Conservation (phyloP, 2,797 vertebrate species). For the Sebastes vulpes region DNA sequence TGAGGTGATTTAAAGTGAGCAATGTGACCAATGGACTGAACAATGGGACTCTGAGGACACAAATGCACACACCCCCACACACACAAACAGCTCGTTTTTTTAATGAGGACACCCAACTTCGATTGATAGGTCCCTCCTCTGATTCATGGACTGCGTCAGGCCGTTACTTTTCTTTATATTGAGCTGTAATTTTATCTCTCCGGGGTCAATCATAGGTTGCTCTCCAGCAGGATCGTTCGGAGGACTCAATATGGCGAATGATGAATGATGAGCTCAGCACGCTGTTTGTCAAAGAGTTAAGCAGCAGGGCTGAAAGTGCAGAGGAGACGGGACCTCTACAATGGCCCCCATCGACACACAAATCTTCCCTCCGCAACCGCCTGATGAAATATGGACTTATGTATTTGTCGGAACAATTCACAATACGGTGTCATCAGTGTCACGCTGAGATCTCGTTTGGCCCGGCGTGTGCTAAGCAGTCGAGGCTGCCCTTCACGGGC, state of each 20-base stretch:
- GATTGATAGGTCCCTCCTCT: conserved; percentile 49
- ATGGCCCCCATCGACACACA: conserved; percentile 2
- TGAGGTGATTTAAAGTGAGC: conserved; percentile 71
- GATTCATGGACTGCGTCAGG: conserved; percentile 34
- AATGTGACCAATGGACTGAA: conserved; percentile 69
- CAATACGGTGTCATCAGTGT: conserved; percentile 25
- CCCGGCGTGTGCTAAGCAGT: neutral
- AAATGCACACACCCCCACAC: conserved; percentile 31
- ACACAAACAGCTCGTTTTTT: conserved; percentile 32
- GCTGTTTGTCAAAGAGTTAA: conserved; percentile 44
- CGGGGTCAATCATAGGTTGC: conserved; percentile 54
- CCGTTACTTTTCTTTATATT: conserved; percentile 43
- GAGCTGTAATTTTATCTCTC: conserved; percentile 56
- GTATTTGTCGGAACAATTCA: conserved; percentile 5
- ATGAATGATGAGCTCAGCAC: conserved; percentile 32
- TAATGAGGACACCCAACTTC: conserved; percentile 54
- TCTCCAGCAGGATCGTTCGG: conserved; percentile 26
- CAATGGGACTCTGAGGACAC: conserved; percentile 55
- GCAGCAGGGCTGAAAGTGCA: conserved; percentile 6
- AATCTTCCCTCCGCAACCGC: neutral
- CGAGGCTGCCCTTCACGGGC: neutral
- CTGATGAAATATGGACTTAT: conserved; percentile 25
- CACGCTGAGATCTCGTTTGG: conserved; percentile 9
- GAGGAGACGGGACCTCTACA: neutral
- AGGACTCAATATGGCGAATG: conserved; percentile 37